Evolutionary conservation across 2,888 invertebrate genomes (phyloP).

Genomic region (Andricus curvator): DNA sequence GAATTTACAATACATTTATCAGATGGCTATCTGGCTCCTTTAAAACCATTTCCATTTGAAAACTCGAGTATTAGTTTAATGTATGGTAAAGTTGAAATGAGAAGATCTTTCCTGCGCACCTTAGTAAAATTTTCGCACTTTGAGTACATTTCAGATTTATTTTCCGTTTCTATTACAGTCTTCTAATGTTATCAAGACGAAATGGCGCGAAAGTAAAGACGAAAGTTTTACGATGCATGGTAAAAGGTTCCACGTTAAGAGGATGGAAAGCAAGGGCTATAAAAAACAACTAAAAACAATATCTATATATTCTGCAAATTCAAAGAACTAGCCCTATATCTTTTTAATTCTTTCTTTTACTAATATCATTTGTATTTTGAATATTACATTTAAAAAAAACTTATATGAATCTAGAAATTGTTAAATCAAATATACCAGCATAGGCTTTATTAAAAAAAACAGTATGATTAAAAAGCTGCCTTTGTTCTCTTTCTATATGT

Average conservation of each 20-base stretch:
- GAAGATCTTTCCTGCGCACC: neutral
- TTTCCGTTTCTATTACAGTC: neutral
- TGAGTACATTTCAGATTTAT: neutral
- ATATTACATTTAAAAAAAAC: too few species aligned
- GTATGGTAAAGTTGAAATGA: neutral
- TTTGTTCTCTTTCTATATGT: neutral
- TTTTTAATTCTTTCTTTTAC: neutral
- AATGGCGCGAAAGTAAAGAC: neutral
- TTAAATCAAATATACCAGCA: too few species aligned
- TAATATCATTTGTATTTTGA: neutral
- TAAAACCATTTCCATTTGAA: neutral
- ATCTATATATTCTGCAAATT: neutral
- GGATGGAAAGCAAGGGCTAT: neutral
- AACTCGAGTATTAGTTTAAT: neutral
- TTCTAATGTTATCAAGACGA: slow-evolving; percentile 8
- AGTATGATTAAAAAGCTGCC: neutral
- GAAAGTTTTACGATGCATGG: neutral
- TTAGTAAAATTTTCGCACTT: neutral
- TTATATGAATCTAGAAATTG: too few species aligned
- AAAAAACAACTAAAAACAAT: neutral
- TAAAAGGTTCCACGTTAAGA: neutral
- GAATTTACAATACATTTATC: neutral
- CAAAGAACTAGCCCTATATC: neutral
- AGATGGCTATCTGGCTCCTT: neutral
- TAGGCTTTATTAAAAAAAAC: neutral